Base-by-base conservation (phyloP, 2,888 invertebrate genomes). In the Tuberolachnus salignus region DNA sequence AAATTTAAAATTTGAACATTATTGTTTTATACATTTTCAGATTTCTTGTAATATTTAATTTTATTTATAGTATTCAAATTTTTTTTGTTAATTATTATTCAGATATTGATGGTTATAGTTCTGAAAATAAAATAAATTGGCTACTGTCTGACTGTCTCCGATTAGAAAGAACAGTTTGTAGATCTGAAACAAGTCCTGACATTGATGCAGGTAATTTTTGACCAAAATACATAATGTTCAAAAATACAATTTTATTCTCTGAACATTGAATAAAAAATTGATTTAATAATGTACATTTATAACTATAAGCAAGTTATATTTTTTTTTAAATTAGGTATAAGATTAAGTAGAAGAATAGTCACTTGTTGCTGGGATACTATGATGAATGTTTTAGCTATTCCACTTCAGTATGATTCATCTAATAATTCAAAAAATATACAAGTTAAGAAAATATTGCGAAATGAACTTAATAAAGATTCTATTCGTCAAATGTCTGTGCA, bases 351-450 rank as follows among this genome's bases (percentile, higher is more conserved):
- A 4, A 84, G 93, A 80, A 91, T 97, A 51, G 86, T 97, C 70
- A 94, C 94, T 0, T 94, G 94, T 83, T 95, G 95, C 84, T 97
- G 97, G 97, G 92, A 93, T 55, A 94, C 94, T 0, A 92, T 96
- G 89, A 91, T 97, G 81, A 92, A 92, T 19, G 94, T 97, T 0
- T 86, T 97, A 19, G 94, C 95, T 64, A 91, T 92, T 0, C 92
- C 93, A 0, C 86, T 94, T 74, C 90, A 90, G 1, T 91, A 86
- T 61, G 73, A 80, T 51, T 81, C 81, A 0, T 73, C 67, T 1
- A 82, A 85, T 84, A 81, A 84, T 84, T 59, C 84, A 82, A 81
- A 82, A 71, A 83, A 83, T 70, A 57, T 51, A 61, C 78, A 82
- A 85, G 85, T 75, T 82, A 86, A 86, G 1, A 83, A 87, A 61